Base-by-base conservation (phyloP, 2,797 vertebrate species). In the Zenarchopterus dispar region DNA sequence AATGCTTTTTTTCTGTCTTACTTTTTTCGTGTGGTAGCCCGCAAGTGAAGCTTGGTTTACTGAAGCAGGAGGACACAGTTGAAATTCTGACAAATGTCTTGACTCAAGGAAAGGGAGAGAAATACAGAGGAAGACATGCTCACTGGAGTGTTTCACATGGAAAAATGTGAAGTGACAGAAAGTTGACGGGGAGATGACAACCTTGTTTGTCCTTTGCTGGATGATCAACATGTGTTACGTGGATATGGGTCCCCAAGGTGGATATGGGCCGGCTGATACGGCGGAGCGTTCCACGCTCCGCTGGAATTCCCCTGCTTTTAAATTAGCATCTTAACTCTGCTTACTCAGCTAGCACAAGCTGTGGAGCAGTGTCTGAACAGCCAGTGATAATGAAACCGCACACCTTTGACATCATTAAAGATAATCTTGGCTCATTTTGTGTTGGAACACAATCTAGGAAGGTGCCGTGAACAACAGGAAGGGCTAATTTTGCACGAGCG, bases 161-260 rank as follows among this genome's bases (percentile, higher is more conserved):
- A 84, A 81, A 80, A 89, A 92, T 89, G 80, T 88, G 88, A 92
- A 90, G 88, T 91, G 92, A 93, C 91, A 91, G 84, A 81, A 76
- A 88, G 78, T 80, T 93, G 91, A 93, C 78, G 16, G 85, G 84
- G 78, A 75, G 74, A 90, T 90, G 88, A 89, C 89, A 88, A 88
- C 88, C 88, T 90, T 92, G 90, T 93, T 93, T 92, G 88, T 92
- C 89, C 91, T 92, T 86, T 80, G 69, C 85, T 73, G 80, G 84
- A 89, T 88, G 89, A 92, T 92, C 89, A 91, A 90, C 89, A 89
- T 84, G 88, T 90, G 87, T 88, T 79, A 82, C 5, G 53, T 45
- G 28, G 69, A 88, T 85, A 82, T 58, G 77, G 76, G 82, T 90
- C 91, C 87, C 87, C 57, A 42, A 89, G 88, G 91, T 90, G 84